A percentile compares a stretch with the other conserved stretches of the same genome.
Evolutionary conservation across 2,888 invertebrate species (phyloP).

Genomic region (Zhuqinia jingwanae): DNA sequence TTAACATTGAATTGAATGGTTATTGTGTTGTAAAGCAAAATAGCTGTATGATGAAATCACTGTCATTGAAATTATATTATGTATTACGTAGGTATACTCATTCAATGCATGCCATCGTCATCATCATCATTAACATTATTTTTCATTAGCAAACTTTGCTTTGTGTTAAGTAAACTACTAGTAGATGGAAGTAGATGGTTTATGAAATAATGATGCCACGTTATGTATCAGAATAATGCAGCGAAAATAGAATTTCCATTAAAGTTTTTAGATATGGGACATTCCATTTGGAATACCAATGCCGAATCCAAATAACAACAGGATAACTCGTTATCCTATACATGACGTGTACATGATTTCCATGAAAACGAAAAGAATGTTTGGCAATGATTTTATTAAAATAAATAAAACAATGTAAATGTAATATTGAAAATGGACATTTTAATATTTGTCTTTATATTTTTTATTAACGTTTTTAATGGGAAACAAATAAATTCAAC

Average conservation of each 20-base stretch:
- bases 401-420: not conserved
- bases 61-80: slow-evolving; percentile 32
- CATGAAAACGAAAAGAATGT: not conserved
- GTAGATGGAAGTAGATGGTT: too few relatives aligned
- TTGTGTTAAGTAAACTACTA: not conserved
- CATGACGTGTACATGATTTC: not conserved
- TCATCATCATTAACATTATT: not conserved
- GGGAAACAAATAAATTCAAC: slow-evolving; percentile 2
- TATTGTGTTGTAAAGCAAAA: slow-evolving; percentile 26
- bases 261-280: not conserved
- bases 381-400: too few relatives aligned
- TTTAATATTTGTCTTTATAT: not conserved
- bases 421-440: not conserved
- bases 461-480: slow-evolving; percentile 13
- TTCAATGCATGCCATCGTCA: not conserved
- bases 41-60: slow-evolving; percentile 22
- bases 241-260: not conserved
- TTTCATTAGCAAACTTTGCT: slow-evolving; percentile 1
- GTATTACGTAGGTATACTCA: not conserved
- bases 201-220: too few relatives aligned
- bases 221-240: not conserved
- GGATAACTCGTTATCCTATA: not conserved
- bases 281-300: not conserved
- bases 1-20: slow-evolving; percentile 34
- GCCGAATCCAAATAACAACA: not conserved